Conservation (phyloP, 2,797 vertebrate species). For the Hyperoplus immaculatus region DNA sequence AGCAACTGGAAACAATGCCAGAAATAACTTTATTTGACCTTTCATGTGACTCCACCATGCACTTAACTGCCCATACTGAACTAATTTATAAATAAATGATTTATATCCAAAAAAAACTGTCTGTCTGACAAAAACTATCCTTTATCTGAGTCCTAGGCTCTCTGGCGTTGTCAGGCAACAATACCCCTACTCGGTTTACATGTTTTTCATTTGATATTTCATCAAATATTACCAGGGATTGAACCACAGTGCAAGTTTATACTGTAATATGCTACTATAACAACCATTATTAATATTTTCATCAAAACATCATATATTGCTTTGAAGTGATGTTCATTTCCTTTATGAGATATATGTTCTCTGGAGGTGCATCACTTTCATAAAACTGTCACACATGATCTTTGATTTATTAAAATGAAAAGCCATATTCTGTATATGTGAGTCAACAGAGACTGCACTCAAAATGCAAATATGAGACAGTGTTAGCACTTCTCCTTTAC, state of each 20-base stretch:
- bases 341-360: neutral
- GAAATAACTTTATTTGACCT: too few species aligned
- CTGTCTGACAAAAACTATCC: too few species aligned
- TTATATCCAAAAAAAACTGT: too few species aligned
- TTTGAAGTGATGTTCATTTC: neutral
- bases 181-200: too few species aligned
- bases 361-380: conserved; percentile 5
- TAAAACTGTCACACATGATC: conserved; percentile 33
- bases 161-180: too few species aligned
- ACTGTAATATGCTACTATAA: neutral
- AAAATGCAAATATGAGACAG: neutral
- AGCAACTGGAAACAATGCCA: too few species aligned
- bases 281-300: neutral
- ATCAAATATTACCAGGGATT: neutral
- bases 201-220: neutral
- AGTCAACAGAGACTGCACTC: neutral
- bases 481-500: neutral
- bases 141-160: too few species aligned
- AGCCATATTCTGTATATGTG: neutral
- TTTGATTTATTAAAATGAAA: conserved; percentile 30
- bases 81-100: too few species aligned
- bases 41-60: too few species aligned
- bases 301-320: neutral
- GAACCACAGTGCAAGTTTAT: neutral
- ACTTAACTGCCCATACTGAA: too few species aligned